A percentile compares a stretch with the other conserved stretches of the same genome.
These are phyloP conservation scores for Esox niger DNA, from an alignment of 2,113 vertebrate genomes.

Conservation along the genomic window DNA sequence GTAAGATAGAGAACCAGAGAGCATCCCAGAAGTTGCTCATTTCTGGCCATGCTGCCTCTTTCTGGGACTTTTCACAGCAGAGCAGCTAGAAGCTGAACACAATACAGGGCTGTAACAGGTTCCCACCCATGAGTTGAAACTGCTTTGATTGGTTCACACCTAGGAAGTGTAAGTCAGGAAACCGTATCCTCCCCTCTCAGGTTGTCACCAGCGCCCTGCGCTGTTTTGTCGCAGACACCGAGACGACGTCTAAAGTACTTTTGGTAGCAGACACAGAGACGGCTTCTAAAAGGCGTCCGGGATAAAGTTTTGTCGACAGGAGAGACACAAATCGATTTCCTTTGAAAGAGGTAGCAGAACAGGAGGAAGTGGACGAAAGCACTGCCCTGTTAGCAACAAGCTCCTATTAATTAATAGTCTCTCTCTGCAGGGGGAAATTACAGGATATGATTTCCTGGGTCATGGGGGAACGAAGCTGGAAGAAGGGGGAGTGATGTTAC, in stretches of 20 bases:
- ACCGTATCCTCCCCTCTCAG: constrained; percentile 25
- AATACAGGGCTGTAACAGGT: too few relatives aligned
- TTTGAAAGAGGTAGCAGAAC: constrained; percentile 68
- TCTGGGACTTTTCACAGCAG: too few relatives aligned
- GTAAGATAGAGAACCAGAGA: too few relatives aligned
- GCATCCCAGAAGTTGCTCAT: too few relatives aligned
- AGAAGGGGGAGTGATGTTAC: constrained; percentile 21
- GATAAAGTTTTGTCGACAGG: constrained; percentile 49
- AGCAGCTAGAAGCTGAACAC: too few relatives aligned
- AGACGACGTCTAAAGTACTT: constrained; percentile 33
- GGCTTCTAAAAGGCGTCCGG: constrained; percentile 55
- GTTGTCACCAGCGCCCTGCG: constrained; percentile 27
- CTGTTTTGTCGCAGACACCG: constrained; percentile 39
- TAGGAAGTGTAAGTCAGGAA: constrained; percentile 20
- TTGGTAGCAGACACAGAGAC: constrained; percentile 17
- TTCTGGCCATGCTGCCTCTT: too few relatives aligned
- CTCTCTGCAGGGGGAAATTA: constrained; percentile 52
- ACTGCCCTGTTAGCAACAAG: constrained; percentile 54
- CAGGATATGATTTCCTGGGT: constrained; percentile 45
- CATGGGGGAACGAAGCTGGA: constrained; percentile 25
- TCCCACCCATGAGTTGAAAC: background rate
- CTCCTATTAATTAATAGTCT: constrained; percentile 75
- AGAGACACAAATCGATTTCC: constrained; percentile 67
- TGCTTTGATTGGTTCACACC: background rate
- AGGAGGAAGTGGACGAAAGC: constrained; percentile 44